A percentile compares a stretch with the other conserved stretches of the same genome.
Conservation (phyloP, 2,113 vertebrate genomes). For the Petrocephalus microphthalmus region DNA sequence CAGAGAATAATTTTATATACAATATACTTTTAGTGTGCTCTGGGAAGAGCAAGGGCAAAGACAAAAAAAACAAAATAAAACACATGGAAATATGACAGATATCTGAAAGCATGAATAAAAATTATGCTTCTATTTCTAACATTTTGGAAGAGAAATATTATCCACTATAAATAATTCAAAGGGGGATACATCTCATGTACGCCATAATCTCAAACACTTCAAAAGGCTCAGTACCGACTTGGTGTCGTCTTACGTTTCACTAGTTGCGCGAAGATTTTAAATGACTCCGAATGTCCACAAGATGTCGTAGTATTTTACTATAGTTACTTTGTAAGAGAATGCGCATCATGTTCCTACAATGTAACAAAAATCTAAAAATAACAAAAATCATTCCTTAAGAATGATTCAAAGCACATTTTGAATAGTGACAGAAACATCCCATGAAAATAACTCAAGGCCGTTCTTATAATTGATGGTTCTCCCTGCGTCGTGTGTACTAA, state of each 20-base stretch:
- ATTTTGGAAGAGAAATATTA: neutral
- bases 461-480: neutral
- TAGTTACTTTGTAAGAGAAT: neutral
- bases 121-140: neutral
- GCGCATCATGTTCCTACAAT: neutral
- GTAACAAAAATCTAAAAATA: neutral
- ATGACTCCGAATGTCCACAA: constrained; percentile 4
- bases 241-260: neutral
- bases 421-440: neutral
- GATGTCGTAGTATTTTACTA: neutral
- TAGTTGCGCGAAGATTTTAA: neutral
- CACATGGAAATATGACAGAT: neutral
- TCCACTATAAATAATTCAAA: neutral
- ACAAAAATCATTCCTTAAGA: neutral
- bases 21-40: neutral
- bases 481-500: neutral
- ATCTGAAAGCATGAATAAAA: neutral
- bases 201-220: neutral
- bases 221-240: neutral
- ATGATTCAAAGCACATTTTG: neutral
- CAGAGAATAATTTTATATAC: too few species aligned
- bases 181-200: neutral
- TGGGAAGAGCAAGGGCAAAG: neutral
- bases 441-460: neutral
- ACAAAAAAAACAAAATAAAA: neutral